Evolutionary conservation across 2,888 invertebrate genomes (phyloP).

Genomic region (Epistrophella euchroma): DNA sequence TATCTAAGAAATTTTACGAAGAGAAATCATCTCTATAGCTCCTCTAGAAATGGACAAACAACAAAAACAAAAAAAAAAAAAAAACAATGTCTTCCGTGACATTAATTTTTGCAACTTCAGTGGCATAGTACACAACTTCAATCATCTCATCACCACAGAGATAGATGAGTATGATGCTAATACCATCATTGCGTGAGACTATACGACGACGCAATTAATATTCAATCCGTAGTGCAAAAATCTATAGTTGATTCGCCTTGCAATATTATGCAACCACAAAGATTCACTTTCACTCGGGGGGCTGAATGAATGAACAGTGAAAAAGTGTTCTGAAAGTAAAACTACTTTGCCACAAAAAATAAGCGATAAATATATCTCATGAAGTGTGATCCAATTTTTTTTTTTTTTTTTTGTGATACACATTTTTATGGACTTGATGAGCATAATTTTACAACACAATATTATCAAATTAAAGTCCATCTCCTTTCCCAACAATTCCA

Average conservation of each 20-base stretch:
- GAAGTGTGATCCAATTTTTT: conserved; percentile 56
- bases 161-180: conserved; percentile 4
- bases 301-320: background rate
- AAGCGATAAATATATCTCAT: conserved; percentile 36
- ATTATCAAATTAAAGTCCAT: conserved; percentile 31
- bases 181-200: conserved; percentile 49
- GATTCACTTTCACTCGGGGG: conserved; percentile 58
- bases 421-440: conserved; percentile 27
- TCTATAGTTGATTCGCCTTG: conserved; percentile 29
- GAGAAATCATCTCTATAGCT: conserved; percentile 37
- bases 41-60: background rate
- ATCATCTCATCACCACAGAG: conserved; percentile 19
- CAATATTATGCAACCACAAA: conserved; percentile 61
- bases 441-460: conserved; percentile 25
- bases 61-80: too few species aligned
- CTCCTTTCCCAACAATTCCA: conserved; percentile 13
- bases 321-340: conserved; percentile 49
- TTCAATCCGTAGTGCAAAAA: conserved; percentile 47
- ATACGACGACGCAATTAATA: conserved; percentile 61
- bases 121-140: conserved; percentile 32
- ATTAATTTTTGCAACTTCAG: conserved; percentile 42
- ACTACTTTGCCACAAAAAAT: conserved; percentile 26
- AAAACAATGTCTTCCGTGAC: conserved; percentile 58
- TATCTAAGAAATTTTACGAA: conserved; percentile 45
- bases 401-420: background rate